Evolutionary conservation across 2,797 vertebrate species (phyloP).

Genomic region (Pempheris klunzingeri): DNA sequence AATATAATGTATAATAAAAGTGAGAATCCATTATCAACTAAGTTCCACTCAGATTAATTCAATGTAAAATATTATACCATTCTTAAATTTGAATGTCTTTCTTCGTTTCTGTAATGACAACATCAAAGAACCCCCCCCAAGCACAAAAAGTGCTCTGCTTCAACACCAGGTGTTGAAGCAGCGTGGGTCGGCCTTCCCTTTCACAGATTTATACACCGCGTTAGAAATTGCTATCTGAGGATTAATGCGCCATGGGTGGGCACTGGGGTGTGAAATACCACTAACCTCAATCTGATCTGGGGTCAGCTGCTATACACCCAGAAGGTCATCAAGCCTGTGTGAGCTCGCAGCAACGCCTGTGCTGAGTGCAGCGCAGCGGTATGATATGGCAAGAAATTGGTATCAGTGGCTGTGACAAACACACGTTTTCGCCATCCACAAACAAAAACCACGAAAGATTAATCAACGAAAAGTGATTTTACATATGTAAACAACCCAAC

Average conservation of each 20-base stretch:
- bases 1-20: neutral
- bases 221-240: constrained; percentile 36
- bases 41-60: neutral
- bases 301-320: constrained; percentile 47
- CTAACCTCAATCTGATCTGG: constrained; percentile 64
- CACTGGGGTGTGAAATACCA: constrained; percentile 65
- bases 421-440: neutral
- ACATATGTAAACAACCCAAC: neutral
- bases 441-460: no score
- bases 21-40: neutral
- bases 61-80: neutral
- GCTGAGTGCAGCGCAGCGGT: neutral
- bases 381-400: neutral
- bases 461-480: no score
- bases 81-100: neutral
- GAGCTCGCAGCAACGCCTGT: constrained; percentile 24
- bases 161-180: constrained; percentile 15
- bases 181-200: constrained; percentile 15
- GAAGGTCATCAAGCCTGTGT: constrained; percentile 51
- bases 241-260: constrained; percentile 63
- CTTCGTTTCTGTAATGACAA: neutral
- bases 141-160: neutral
- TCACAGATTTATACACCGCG: constrained; percentile 42
- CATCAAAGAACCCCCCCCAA: neutral
- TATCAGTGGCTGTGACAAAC: neutral